These are phyloP conservation scores for Sitobion miscanthi DNA, from an alignment of 1,140 invertebrate species.

Conservation along the genomic window DNA sequence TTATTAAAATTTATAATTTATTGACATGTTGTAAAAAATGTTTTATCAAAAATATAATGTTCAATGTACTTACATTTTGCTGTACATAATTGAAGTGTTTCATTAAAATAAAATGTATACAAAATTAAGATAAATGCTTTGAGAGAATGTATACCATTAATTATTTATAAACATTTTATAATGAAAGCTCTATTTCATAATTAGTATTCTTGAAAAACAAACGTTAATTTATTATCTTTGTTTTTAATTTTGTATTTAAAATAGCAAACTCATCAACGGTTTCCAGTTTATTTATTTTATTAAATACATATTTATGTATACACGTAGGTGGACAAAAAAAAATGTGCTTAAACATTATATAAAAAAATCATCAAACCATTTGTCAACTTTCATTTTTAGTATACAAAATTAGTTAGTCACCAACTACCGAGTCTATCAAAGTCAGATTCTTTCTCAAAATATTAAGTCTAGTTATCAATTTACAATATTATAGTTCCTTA, in stretches of 20 bases:
- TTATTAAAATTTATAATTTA: background rate
- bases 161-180: background rate
- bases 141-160: background rate
- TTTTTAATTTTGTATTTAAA: background rate
- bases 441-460: too few relatives aligned
- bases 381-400: too few relatives aligned
- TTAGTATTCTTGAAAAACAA: background rate
- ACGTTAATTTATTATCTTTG: background rate
- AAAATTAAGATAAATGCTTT: background rate
- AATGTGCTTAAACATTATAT: background rate
- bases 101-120: constrained; percentile 19
- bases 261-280: background rate
- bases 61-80: background rate
- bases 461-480: too few relatives aligned
- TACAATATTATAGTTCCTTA: too few relatives aligned
- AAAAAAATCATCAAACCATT: background rate
- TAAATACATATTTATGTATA: background rate
- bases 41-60: background rate
- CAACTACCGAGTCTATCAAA: too few relatives aligned
- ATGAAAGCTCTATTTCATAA: background rate
- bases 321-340: background rate
- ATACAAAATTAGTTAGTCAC: too few relatives aligned
- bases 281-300: background rate
- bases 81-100: background rate
- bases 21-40: background rate